Percentiles rank a stretch among this genome's conserved stretches.
phyloP scores from a whole-genome alignment of 2,888 invertebrate species.

The Temnothorax rugatulus region DNA sequence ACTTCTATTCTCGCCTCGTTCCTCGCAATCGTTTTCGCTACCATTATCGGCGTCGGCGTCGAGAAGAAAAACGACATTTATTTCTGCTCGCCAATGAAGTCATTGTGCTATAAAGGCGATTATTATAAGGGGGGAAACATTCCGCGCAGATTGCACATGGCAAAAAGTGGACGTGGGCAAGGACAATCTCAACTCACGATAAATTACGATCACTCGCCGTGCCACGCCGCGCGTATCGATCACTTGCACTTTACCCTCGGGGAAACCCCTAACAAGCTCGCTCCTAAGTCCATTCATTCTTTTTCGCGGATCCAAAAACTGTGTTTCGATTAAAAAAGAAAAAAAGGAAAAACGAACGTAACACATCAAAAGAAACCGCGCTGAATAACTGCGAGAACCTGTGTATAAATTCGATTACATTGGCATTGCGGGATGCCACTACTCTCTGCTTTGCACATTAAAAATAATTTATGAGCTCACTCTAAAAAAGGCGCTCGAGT shows the following conservation, averaged over 20 bases:
- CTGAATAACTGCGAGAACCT: not conserved
- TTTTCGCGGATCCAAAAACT: not conserved
- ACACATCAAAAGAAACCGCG: not conserved
- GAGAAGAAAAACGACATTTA: slow-evolving; percentile 35
- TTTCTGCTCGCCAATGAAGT: slow-evolving; percentile 39
- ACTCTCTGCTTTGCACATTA: not conserved
- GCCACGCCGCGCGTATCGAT: slow-evolving; percentile 16
- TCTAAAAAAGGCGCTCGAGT: not conserved
- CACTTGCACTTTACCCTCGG: not conserved
- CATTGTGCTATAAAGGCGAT: slow-evolving; percentile 50
- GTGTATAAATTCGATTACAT: not conserved
- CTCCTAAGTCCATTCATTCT: not conserved
- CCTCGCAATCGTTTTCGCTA: slow-evolving; percentile 30
- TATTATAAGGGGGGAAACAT: slow-evolving; percentile 36
- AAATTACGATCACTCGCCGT: not conserved
- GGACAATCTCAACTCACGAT: slow-evolving; percentile 20
- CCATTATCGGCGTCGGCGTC: slow-evolving; percentile 32
- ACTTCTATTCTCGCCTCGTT: slow-evolving; percentile 26
- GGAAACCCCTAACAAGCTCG: not conserved
- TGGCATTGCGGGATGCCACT: not conserved
- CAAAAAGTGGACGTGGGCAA: slow-evolving; percentile 27
- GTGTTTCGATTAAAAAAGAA: not conserved
- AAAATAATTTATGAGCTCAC: not conserved
- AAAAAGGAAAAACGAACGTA: too few relatives aligned
- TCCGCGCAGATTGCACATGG: slow-evolving; percentile 38